phyloP scores from a whole-genome alignment of 2,797 vertebrate genomes.

The Smutsia temminckii region DNA sequence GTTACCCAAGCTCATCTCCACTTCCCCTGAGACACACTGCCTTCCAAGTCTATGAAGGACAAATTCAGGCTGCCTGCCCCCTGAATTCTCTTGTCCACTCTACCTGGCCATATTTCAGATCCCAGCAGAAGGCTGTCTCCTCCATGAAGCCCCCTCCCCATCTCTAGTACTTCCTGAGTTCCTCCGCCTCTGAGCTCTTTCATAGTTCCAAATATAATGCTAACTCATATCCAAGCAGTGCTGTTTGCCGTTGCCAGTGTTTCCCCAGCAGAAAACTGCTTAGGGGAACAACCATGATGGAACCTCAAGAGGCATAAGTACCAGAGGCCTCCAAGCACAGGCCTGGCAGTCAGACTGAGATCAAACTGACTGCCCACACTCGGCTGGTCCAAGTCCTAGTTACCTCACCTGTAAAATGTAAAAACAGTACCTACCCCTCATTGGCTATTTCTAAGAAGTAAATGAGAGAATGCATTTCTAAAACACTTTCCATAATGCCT shows the following conservation, averaged over 20 bases:
- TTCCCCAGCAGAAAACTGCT: constrained; percentile 19
- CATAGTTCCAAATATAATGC: not conserved
- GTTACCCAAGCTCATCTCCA: not conserved
- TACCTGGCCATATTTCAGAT: too few relatives aligned
- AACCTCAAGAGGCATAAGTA: not conserved
- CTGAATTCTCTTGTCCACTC: not conserved
- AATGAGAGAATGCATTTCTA: not conserved
- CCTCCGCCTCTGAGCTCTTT: not conserved
- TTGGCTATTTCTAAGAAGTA: not conserved
- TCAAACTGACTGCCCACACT: not conserved
- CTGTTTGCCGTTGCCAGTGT: not conserved
- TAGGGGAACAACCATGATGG: not conserved
- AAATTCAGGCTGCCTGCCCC: too few relatives aligned
- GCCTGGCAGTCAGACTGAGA: not conserved
- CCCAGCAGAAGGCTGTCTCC: not conserved
- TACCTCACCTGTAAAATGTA: not conserved
- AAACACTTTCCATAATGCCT: not conserved
- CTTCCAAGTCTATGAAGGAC: not conserved
- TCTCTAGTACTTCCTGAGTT: not conserved
- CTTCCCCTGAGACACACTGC: not conserved
- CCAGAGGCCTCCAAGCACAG: not conserved
- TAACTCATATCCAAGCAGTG: not conserved
- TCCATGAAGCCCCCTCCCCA: not conserved
- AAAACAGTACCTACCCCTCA: not conserved
- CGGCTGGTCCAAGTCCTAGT: not conserved